Evolutionary conservation across 37 sponge, comb jelly and placozoan species (phyloP), one percentile per base, ranked within the genome.

Genomic region (Chondrosia reniformis): DNA sequence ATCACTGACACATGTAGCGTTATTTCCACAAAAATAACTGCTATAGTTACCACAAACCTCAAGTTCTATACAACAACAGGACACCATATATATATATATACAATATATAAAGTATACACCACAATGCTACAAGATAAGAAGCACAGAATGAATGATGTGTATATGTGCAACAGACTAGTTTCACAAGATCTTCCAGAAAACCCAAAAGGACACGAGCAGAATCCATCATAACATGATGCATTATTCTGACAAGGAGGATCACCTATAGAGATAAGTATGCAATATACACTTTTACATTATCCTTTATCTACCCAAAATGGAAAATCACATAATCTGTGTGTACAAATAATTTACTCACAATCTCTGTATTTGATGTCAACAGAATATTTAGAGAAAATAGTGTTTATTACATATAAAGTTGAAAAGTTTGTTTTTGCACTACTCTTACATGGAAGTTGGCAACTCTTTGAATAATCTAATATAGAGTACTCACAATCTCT

Each of bases 401-500:
- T n/a, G n/a, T n/a, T n/a, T n/a, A n/a, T n/a, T n/a, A n/a, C n/a
- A n/a, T n/a, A n/a, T n/a, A n/a, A n/a, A n/a, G n/a, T n/a, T n/a
- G n/a, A n/a, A n/a, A n/a, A n/a, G n/a, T n/a, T n/a, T n/a, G n/a
- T n/a, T n/a, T n/a, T n/a, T n/a, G n/a, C n/a, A n/a, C n/a, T n/a
- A n/a, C n/a, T n/a, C n/a, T n/a, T n/a, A n/a, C n/a, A n/a, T n/a
- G n/a, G n/a, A n/a, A n/a, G n/a, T n/a, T n/a, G n/a, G n/a, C n/a
- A n/a, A n/a, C n/a, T n/a, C n/a, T n/a, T n/a, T n/a, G n/a, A n/a
- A n/a, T n/a, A n/a, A n/a, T n/a, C n/a, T n/a, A n/a, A n/a, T n/a
- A n/a, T n/a, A n/a, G n/a, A n/a, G n/a, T n/a, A n/a, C 61, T 59
- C 61, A 59, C 61, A 59, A 59, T 59, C 9, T 59, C n/a, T 13